These are phyloP conservation scores for Drosophila ironensis DNA, from an alignment of 1,140 invertebrate species.

Conservation along the genomic window DNA sequence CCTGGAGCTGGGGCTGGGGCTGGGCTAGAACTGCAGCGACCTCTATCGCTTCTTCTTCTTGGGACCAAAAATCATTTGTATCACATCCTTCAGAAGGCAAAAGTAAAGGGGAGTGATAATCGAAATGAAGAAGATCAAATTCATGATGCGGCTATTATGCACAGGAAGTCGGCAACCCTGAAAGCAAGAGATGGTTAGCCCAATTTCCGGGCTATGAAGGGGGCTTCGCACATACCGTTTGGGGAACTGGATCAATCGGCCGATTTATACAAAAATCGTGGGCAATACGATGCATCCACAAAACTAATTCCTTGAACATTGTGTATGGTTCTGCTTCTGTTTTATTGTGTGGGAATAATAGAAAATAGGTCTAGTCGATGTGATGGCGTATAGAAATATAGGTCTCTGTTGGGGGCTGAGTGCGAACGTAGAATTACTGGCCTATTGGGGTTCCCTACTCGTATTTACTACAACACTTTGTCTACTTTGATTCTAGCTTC, in stretches of 20 bases:
- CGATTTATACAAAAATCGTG: conserved; percentile 44
- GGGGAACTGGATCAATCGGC: not conserved
- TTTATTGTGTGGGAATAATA: not conserved
- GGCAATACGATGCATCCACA: conserved; percentile 37
- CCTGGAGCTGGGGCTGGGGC: too few species aligned
- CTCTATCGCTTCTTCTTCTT: conserved; percentile 20
- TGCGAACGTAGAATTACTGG: too few species aligned
- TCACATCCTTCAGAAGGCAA: conserved; percentile 54
- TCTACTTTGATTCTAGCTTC: conserved; percentile 46
- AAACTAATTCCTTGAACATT: conserved; percentile 62
- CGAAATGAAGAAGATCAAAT: conserved; percentile 61
- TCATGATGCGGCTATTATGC: conserved; percentile 35
- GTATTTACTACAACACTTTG: too few species aligned
- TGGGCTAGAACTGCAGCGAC: too few species aligned
- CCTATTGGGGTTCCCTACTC: too few species aligned
- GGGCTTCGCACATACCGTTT: conserved; percentile 8
- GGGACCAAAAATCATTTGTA: conserved; percentile 28
- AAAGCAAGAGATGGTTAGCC: not conserved
- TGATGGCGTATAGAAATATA: too few species aligned
- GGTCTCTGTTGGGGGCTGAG: too few species aligned
- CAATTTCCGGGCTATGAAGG: too few species aligned
- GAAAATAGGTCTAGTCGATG: too few species aligned
- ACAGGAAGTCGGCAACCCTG: conserved; percentile 43
- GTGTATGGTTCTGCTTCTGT: conserved; percentile 1
- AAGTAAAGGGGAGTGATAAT: conserved; percentile 64